Percentiles rank a stretch among this genome's conserved stretches.
These are phyloP conservation scores for Montipora efflorescens DNA, from an alignment of 64 coral and sea anemone genomes.

Conservation along the genomic window DNA sequence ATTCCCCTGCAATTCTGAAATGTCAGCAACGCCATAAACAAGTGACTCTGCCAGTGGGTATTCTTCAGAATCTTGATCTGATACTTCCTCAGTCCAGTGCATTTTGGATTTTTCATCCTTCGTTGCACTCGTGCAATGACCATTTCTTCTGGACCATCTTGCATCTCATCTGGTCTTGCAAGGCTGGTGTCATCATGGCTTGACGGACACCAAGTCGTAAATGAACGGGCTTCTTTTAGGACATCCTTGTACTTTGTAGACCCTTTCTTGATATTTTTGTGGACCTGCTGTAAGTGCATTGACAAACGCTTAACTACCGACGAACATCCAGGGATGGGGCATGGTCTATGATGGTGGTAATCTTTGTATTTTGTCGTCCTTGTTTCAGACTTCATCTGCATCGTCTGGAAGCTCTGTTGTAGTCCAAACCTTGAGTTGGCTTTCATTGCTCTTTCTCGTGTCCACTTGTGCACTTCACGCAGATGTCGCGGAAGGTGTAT, in stretches of 20 bases:
- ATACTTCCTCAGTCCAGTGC: not conserved
- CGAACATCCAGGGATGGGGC: conserved; percentile 24
- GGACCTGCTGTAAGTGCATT: conserved; percentile 19
- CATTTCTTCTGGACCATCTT: not conserved
- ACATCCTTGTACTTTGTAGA: conserved; percentile 3
- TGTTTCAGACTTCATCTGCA: not conserved
- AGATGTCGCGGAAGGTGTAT: not conserved
- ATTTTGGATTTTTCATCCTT: not conserved
- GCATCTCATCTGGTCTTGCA: not conserved
- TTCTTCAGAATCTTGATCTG: not conserved
- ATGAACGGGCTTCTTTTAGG: not conserved
- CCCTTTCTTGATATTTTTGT: conserved; percentile 22
- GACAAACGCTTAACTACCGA: conserved; percentile 45
- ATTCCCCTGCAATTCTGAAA: not conserved
- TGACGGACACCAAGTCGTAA: not conserved
- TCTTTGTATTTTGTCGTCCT: not conserved
- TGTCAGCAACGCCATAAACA: not conserved
- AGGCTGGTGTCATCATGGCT: not conserved
- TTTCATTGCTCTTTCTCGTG: not conserved
- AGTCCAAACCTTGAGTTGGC: not conserved
- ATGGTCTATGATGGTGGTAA: not conserved
- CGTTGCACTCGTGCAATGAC: not conserved
- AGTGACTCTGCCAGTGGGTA: not conserved
- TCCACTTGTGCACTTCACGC: not conserved
- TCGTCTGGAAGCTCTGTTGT: not conserved